Percentiles rank a stretch among this genome's conserved stretches.
phyloP scores from a whole-genome alignment of 2,888 invertebrate species.

The Anthoptus insignis region DNA sequence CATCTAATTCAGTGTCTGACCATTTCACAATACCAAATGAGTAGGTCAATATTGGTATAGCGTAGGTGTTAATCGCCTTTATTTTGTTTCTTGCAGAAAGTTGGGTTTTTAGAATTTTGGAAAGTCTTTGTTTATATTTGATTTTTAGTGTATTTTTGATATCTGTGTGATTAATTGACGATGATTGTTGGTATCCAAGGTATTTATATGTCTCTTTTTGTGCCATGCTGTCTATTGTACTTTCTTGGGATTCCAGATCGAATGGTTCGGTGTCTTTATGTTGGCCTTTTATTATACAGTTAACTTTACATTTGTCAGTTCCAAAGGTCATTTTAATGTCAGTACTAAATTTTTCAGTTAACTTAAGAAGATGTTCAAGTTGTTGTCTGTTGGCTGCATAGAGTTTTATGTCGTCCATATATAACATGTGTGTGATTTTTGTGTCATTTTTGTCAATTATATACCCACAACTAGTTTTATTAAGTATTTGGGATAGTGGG shows the following conservation, averaged over 20 bases:
- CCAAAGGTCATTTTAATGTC: conserved; percentile 42
- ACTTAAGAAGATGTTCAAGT: conserved; percentile 1
- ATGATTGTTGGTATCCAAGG: conserved; percentile 16
- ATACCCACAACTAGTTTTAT: conserved; percentile 31
- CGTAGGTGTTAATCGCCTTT: too few species aligned
- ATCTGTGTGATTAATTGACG: too few species aligned
- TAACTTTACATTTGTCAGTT: conserved; percentile 40
- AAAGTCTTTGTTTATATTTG: too few species aligned
- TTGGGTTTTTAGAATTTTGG: too few species aligned
- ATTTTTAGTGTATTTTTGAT: too few species aligned
- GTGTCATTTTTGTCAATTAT: conserved; percentile 3
- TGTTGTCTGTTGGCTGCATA: conserved; percentile 23
- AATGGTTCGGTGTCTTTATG: conserved; percentile 2
- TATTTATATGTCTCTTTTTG: conserved; percentile 5
- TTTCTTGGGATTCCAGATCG: neutral
- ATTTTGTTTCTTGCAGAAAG: too few species aligned
- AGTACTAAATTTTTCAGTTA: conserved; percentile 29
- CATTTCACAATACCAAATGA: too few species aligned
- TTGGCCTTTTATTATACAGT: conserved; percentile 24
- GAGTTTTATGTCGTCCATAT: conserved; percentile 35
- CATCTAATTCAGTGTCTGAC: too few species aligned
- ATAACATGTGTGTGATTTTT: conserved; percentile 18
- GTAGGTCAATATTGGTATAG: too few species aligned
- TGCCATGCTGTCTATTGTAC: conserved; percentile 8
- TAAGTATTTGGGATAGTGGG: too few species aligned